These are phyloP conservation scores for Sisor rabdophorus DNA, from an alignment of 2,113 vertebrate species.

Conservation along the genomic window DNA sequence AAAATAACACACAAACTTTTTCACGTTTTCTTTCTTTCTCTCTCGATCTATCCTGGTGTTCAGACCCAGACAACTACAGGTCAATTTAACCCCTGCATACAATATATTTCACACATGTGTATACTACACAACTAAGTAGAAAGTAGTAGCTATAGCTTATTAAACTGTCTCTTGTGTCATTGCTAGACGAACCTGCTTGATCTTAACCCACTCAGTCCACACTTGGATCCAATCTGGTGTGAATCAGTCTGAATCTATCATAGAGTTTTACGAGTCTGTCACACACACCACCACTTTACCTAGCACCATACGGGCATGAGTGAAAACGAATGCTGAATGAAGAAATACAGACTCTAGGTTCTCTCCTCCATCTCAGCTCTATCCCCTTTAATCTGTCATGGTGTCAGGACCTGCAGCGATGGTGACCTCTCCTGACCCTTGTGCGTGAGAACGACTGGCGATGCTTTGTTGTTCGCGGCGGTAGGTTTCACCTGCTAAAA, in stretches of 20 bases:
- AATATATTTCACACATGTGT: background rate
- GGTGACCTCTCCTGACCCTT: constrained; percentile 63
- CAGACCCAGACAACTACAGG: no score
- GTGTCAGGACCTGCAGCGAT: constrained; percentile 60
- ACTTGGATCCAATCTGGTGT: constrained; percentile 65
- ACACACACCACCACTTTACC: constrained; percentile 68
- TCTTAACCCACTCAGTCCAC: constrained; percentile 63
- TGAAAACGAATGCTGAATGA: constrained; percentile 70
- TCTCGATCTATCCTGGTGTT: no score
- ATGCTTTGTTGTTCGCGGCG: constrained; percentile 64
- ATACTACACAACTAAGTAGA: background rate
- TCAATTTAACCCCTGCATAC: background rate
- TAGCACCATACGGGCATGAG: constrained; percentile 61
- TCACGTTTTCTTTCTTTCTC: no score
- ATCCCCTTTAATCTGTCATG: constrained; percentile 76
- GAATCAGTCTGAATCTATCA: constrained; percentile 69
- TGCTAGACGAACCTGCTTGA: constrained; percentile 61
- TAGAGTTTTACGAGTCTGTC: constrained; percentile 74
- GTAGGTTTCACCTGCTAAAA: constrained; percentile 67
- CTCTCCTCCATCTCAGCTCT: constrained; percentile 65
- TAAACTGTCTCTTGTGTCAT: constrained; percentile 4
- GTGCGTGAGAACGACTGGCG: constrained; percentile 61
- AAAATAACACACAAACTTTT: no score
- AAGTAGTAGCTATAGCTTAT: constrained; percentile 8
- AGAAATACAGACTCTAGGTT: constrained; percentile 67